Evolutionary conservation across 1,140 invertebrate species (phyloP), one percentile per base, ranked within the genome.

Genomic region (Eciton burchellii): DNA sequence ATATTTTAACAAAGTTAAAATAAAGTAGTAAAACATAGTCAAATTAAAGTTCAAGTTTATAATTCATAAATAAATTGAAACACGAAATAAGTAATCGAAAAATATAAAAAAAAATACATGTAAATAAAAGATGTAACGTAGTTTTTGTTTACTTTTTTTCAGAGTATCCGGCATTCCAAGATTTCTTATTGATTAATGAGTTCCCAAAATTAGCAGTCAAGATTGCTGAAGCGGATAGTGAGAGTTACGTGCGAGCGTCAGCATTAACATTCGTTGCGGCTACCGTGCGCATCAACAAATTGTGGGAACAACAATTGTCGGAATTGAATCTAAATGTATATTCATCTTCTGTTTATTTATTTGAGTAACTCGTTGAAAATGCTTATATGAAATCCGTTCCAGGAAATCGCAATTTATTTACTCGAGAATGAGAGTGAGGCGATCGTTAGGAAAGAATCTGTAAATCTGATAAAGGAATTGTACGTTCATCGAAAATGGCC

Each of bases 91-190:
- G 41, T 54, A 26, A 68, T 41, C 35, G 47, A 72, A 1, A 6
- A 14, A 54, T 19, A 21, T n/a, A 0, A 68, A 66, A 43, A n/a
- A n/a, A n/a, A n/a, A n/a, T n/a, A n/a, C n/a, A n/a, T n/a, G n/a
- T n/a, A n/a, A 57, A 57, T n/a, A 57, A 3, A 24, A 54, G 21
- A 56, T 41, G 29, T 21, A n/a, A 41, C 0, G 3, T 2, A 54
- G 54, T 56, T 66, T 87, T 90, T 84, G 19, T n/a, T n/a, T n/a
- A n/a, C n/a, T n/a, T n/a, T n/a, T n/a, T n/a, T n/a, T n/a, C 89
- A 97, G 96, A 97, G 93, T 97, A 96, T 91, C 96, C 96, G n/a
- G 95, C 96, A 29, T 97, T 97, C 90, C 96, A 97, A 93, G 95
- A 95, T 49, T 95, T 97, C 85, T 90, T 97, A 19, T 84, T 96